phyloP scores from a whole-genome alignment of 2,797 vertebrate genomes.

The Tangara arthus region DNA sequence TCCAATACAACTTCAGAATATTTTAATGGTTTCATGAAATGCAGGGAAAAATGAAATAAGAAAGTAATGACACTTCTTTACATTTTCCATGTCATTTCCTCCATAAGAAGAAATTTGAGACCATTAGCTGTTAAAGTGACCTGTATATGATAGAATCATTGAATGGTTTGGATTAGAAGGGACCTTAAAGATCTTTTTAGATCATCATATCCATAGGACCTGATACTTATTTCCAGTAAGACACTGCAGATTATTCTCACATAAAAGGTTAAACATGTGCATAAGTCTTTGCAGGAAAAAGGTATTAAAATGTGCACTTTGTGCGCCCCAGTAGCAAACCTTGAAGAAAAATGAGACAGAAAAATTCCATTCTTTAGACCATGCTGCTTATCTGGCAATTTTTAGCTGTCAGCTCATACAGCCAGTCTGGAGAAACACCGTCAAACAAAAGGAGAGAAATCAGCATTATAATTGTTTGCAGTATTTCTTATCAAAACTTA shows the following conservation, averaged over 20 bases:
- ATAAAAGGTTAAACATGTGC: conserved; percentile 25
- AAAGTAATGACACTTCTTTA: background rate
- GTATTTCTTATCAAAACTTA: background rate
- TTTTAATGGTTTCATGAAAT: background rate
- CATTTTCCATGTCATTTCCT: conserved; percentile 6
- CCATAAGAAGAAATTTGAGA: background rate
- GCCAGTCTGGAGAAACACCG: background rate
- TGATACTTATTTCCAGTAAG: background rate
- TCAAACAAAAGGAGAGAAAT: background rate
- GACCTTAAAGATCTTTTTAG: background rate
- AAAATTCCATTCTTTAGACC: background rate
- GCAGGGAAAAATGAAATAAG: background rate
- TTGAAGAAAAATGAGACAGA: conserved; percentile 26
- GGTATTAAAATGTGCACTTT: background rate
- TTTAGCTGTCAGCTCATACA: background rate
- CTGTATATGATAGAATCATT: background rate
- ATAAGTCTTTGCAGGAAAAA: conserved; percentile 21
- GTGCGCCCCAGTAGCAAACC: background rate
- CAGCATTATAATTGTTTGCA: background rate
- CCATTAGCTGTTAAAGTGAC: background rate
- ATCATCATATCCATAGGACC: background rate
- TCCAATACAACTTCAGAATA: background rate
- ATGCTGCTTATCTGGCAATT: background rate
- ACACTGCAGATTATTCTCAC: background rate
- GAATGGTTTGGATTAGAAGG: background rate